Conservation (phyloP, 2,113 vertebrate species). For the Pelecanoides urinatrix region DNA sequence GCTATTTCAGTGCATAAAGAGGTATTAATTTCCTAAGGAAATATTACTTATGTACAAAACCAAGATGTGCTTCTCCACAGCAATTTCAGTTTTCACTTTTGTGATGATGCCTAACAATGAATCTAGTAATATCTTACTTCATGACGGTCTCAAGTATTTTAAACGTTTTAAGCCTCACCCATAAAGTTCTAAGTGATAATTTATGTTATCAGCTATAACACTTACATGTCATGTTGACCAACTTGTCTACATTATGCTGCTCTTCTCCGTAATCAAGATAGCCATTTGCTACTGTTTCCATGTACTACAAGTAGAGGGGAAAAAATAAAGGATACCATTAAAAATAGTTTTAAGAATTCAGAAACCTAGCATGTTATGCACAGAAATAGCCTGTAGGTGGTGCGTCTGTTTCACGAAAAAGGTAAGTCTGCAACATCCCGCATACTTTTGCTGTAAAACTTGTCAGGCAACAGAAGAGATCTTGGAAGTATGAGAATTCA, state of each 20-base stretch:
- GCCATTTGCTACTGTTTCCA: conserved; percentile 76
- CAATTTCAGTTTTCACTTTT: not conserved
- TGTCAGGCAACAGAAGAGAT: not conserved
- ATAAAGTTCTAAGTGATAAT: not conserved
- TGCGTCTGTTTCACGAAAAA: not conserved
- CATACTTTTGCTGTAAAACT: not conserved
- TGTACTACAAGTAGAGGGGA: conserved; percentile 60
- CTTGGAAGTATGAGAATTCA: not conserved
- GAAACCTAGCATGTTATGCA: not conserved
- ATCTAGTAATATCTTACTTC: not conserved
- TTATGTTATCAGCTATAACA: not conserved
- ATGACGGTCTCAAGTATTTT: not conserved
- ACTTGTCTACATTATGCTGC: conserved; percentile 74
- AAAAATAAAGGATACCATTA: not conserved
- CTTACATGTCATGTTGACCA: conserved; percentile 88
- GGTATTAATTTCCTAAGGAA: not conserved
- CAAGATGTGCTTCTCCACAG: not conserved
- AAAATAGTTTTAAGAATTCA: not conserved
- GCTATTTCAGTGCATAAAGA: not conserved
- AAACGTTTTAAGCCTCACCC: not conserved
- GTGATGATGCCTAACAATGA: not conserved
- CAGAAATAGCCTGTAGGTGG: conserved; percentile 44
- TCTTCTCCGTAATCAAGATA: conserved; percentile 77
- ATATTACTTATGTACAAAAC: not conserved
- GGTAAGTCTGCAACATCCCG: not conserved